Evolutionary conservation across 2,797 vertebrate species (phyloP), one percentile per base, ranked within the genome.

Genomic region (Hemibagrus guttatus): DNA sequence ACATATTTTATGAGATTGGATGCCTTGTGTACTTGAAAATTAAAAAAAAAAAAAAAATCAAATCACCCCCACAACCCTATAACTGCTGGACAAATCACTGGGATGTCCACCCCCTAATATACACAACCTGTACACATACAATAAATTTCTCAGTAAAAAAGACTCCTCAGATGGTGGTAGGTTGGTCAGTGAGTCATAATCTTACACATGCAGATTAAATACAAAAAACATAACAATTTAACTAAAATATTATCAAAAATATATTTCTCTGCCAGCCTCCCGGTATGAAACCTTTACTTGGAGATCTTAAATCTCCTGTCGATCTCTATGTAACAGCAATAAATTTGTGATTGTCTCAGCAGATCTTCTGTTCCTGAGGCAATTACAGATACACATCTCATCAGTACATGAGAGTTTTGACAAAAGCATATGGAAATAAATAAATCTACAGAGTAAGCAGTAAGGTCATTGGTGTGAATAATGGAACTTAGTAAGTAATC

Each of bases 321-420:
- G 61, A 39, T 64, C n/a, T 71, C 16, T 11, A 3, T 75, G 58
- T 35, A 64, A 23, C 69, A 75, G 58, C 69, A 54, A 68, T 79
- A 21, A 74, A 74, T 35, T 52, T 68, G 54, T 63, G 8, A 86
- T 81, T 63, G 28, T 69, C 79, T 83, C 31, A 59, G 71, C 72
- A 76, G 28, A 58, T 78, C 16, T 66, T 58, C 31, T 39, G 16
- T 35, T 39, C 42, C 11, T 63, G 9, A 54, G 58, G 12, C 81
- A 68, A 78, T 87, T 83, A 76, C 17, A 81, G 26, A 86, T 46
- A 2, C 46, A 81, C 80, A 63, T 49, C 8, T 82, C 69, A 68
- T 64, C 21, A 56, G 13, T 61, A 11, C 79, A 59, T 46, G n/a
- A 78, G 23, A 28, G 26, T 49, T 74, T 61, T 66, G 49, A 66